A percentile compares a stretch with the other conserved stretches of the same genome.
phyloP scores from a whole-genome alignment of 2,888 invertebrate species.

The Amphipyra berbera region DNA sequence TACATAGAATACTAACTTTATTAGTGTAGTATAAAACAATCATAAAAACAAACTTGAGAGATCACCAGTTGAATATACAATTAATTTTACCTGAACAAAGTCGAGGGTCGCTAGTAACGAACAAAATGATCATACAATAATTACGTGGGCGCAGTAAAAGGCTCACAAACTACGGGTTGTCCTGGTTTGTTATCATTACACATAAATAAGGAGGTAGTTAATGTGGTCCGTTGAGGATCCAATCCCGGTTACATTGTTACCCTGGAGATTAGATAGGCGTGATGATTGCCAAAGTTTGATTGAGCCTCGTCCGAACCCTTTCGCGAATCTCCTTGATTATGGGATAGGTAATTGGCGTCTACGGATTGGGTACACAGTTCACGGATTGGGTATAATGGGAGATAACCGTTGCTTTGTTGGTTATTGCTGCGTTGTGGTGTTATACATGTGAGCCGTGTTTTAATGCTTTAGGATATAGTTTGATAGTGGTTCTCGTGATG shows the following conservation, averaged over 20 bases:
- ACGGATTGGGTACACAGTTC: constrained; percentile 72
- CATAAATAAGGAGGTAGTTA: constrained; percentile 80
- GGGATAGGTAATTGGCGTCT: constrained; percentile 78
- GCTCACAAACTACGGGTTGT: constrained; percentile 36
- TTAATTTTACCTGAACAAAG: constrained; percentile 37
- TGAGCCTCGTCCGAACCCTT: constrained; percentile 84
- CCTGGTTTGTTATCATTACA: constrained; percentile 76
- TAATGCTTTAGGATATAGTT: constrained; percentile 39
- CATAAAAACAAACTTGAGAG: constrained; percentile 12
- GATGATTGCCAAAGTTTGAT: constrained; percentile 88
- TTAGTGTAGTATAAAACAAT: neutral
- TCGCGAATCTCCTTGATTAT: constrained; percentile 82
- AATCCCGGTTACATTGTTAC: constrained; percentile 84
- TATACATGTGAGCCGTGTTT: constrained; percentile 15
- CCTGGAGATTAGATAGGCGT: constrained; percentile 84
- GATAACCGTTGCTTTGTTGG: constrained; percentile 62
- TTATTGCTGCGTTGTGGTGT: constrained; percentile 47
- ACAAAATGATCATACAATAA: constrained; percentile 47
- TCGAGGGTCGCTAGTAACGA: constrained; percentile 24
- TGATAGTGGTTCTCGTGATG: neutral
- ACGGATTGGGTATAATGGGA: constrained; percentile 65
- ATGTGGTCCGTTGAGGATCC: constrained; percentile 79
- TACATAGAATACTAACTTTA: neutral
- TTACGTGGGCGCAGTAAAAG: constrained; percentile 54
- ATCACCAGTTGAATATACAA: constrained; percentile 47